A percentile compares a stretch with the other conserved stretches of the same genome.
Evolutionary conservation across 2,113 vertebrate genomes (phyloP).

Genomic region (Solea solea): DNA sequence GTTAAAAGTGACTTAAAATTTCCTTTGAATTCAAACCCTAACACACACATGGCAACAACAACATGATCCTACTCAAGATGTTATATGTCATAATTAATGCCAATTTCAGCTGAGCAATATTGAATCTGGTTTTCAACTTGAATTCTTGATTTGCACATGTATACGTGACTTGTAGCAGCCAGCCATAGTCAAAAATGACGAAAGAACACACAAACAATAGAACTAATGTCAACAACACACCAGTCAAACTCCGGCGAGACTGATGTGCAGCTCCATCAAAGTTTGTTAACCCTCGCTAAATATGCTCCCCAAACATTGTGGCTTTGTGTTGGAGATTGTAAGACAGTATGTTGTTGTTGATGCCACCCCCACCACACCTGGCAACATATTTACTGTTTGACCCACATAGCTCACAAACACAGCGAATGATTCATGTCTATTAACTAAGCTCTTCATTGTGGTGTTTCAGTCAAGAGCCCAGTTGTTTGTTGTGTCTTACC

Average conservation of each 20-base stretch:
- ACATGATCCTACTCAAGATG: no score
- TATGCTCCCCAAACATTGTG: neutral
- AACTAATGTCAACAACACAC: neutral
- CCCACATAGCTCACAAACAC: conserved; percentile 56
- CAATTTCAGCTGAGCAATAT: no score
- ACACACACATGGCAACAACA: no score
- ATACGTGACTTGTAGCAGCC: neutral
- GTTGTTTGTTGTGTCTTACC: conserved; percentile 41
- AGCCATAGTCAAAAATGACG: neutral
- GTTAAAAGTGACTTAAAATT: no score
- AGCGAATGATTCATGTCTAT: conserved; percentile 72
- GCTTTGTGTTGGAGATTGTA: conserved; percentile 19
- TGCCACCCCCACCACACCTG: neutral
- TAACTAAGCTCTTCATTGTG: conserved; percentile 66
- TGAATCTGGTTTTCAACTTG: conserved; percentile 1
- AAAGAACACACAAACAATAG: neutral
- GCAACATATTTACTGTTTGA: conserved; percentile 35
- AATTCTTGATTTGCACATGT: no score
- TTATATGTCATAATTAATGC: no score
- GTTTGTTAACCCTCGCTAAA: neutral
- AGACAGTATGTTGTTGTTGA: conserved; percentile 21
- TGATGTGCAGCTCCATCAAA: neutral
- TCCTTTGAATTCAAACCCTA: no score
- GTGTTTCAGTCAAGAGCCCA: conserved; percentile 37
- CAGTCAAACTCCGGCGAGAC: neutral